A percentile compares a stretch with the other conserved stretches of the same genome.
phyloP scores from a whole-genome alignment of 2,888 invertebrate species.

The Nephrotoma flavescens region DNA sequence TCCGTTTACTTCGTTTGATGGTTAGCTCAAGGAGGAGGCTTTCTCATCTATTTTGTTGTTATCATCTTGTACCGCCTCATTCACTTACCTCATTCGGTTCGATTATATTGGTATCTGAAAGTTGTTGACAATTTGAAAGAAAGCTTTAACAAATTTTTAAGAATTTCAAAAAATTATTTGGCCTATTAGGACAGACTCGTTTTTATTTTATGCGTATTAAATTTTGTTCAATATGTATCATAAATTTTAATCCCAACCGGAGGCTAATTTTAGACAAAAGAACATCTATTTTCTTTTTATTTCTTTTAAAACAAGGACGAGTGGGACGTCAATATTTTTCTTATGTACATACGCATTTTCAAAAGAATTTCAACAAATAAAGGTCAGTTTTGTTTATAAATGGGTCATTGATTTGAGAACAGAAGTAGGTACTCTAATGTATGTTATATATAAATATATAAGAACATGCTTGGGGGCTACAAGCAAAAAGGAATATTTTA shows the following conservation, averaged over 20 bases:
- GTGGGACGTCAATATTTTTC: background rate
- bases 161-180: too few relatives aligned
- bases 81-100: too few relatives aligned
- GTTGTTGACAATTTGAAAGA: too few relatives aligned
- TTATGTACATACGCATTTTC: background rate
- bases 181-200: too few relatives aligned
- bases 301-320: background rate
- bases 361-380: background rate
- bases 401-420: background rate
- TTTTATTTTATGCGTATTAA: too few relatives aligned
- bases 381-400: background rate
- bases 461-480: background rate
- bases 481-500: background rate
- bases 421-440: background rate
- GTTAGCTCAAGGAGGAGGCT: too few relatives aligned
- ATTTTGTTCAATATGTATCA: background rate
- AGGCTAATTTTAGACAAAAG: background rate
- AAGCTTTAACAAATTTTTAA: too few relatives aligned
- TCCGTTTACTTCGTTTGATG: too few relatives aligned
- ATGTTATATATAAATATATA: background rate
- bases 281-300: background rate
- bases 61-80: too few relatives aligned
- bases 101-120: too few relatives aligned
- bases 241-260: background rate
- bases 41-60: too few relatives aligned